Evolutionary conservation across 2,888 invertebrate genomes (phyloP), one percentile per base, ranked within the genome.

Genomic region (Dione juno): DNA sequence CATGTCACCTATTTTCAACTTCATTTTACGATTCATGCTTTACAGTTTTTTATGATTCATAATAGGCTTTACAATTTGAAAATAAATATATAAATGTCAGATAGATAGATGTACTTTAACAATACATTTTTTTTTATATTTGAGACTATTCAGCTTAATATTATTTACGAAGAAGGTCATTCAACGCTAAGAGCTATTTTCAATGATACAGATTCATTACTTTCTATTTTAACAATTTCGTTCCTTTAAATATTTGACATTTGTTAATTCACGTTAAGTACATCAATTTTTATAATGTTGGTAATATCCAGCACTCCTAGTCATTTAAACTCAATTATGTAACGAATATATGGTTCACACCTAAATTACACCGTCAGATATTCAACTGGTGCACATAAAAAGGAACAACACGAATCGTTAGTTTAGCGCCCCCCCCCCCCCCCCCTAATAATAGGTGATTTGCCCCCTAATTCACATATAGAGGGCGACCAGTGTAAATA

Each of bases 401-500:
- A 89, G 84, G 85, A 86, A 87, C 85, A 88, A 89, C 89, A 89
- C 88, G 87, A 88, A 84, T 85, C 88, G 88, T 92, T 90, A 89
- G 85, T 88, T 88, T 88, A 86, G 87, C 90, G 90, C 91, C 92
- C 90, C 21, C 50, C 3, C 3, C 50, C 9, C 50, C 19, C 19
- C 54, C 89, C 88, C 83, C 85, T 89, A 90, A 90, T 92, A 90
- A 89, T 89, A 88, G 89, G 88, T 88, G 89, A 90, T 89, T 88
- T 86, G 75, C 84, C 87, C 88, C 86, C 81, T 86, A 80, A 72
- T 84, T 82, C 84, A 82, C 83, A 81, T 81, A 82, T 79, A 45
- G 82, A 73, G 72, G 67, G 67, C 59, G 77, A 75, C 91, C 88
- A 88, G 74, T 75, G 10, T 81, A 78, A 21, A 41, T 69, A 77